Conservation (phyloP, 2,113 vertebrate species). For the Equus quagga region DNA sequence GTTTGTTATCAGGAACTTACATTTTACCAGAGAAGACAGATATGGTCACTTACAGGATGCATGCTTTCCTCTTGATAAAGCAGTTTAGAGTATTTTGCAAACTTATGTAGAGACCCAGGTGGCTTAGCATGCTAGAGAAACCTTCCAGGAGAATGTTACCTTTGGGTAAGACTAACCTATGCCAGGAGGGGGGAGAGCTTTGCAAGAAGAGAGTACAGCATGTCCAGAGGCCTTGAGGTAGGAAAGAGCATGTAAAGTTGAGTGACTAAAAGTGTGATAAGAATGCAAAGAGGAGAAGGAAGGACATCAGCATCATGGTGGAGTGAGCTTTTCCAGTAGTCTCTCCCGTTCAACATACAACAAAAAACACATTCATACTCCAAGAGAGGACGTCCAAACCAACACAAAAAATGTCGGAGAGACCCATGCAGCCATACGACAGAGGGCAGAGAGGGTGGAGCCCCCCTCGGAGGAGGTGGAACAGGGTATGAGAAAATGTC, state of each 20-base stretch:
- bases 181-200: background rate
- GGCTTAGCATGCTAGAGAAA: background rate
- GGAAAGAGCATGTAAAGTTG: background rate
- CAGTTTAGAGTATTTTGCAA: background rate
- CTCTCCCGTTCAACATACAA: too few species aligned
- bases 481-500: too few species aligned
- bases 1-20: background rate
- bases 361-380: too few species aligned
- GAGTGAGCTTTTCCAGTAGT: too few species aligned
- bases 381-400: too few species aligned
- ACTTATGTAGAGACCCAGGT: background rate
- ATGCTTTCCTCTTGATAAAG: slow-evolving; percentile 27
- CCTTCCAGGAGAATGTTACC: background rate
- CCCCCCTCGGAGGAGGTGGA: too few species aligned
- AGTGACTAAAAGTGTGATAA: background rate
- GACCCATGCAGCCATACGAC: too few species aligned
- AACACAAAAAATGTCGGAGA: too few species aligned
- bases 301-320: too few species aligned
- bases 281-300: background rate
- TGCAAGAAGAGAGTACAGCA: background rate
- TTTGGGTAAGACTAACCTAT: background rate
- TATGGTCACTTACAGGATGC: background rate
- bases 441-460: too few species aligned
- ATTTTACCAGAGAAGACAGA: background rate
- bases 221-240: background rate